Evolutionary conservation across 2,888 invertebrate species (phyloP).

Genomic region (Apeira syringaria): DNA sequence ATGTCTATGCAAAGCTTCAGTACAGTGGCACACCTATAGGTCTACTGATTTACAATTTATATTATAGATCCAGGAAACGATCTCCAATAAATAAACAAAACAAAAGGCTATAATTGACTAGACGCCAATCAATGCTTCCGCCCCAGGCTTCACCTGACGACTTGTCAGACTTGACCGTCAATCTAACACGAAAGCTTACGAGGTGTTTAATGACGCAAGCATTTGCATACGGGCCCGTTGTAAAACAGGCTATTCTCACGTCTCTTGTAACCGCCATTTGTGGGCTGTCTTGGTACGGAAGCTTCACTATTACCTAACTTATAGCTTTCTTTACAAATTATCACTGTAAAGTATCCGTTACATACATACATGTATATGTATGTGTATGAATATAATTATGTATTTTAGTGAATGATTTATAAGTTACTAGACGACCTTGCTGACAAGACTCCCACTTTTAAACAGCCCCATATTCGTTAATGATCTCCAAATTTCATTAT

Average conservation of each 20-base stretch:
- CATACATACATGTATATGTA: too few species aligned
- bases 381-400: too few species aligned
- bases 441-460: too few species aligned
- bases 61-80: constrained; percentile 21
- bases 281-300: constrained; percentile 13
- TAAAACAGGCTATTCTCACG: constrained; percentile 73
- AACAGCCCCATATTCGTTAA: too few species aligned
- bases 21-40: too few species aligned
- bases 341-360: too few species aligned
- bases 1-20: too few species aligned
- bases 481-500: too few species aligned
- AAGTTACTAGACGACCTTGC: too few species aligned
- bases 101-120: constrained; percentile 56
- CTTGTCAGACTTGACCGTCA: constrained; percentile 62
- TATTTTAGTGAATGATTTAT: too few species aligned
- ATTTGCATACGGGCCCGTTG: constrained; percentile 76
- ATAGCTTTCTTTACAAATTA: background rate
- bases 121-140: constrained; percentile 75
- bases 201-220: constrained; percentile 81
- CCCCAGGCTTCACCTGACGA: constrained; percentile 31
- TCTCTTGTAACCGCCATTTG: constrained; percentile 38
- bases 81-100: constrained; percentile 24
- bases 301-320: constrained; percentile 14
- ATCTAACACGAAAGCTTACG: constrained; percentile 67
- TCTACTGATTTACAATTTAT: too few species aligned